These are phyloP conservation scores for Liopterus haemorrhoidalis DNA, from an alignment of 2,888 invertebrate species.

Conservation along the genomic window DNA sequence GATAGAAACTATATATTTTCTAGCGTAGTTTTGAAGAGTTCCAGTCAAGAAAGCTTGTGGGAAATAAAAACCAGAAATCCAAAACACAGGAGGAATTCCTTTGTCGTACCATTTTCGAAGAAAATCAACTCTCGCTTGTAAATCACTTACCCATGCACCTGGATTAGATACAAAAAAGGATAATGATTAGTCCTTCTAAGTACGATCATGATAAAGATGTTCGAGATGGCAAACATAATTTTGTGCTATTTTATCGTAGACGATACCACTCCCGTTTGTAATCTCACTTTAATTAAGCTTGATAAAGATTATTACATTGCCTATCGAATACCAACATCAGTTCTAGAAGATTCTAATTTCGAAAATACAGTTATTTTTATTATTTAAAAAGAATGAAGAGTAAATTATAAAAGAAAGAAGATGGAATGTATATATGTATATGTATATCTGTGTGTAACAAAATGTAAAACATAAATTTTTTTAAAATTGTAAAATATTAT, in stretches of 20 bases:
- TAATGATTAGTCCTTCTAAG: background rate
- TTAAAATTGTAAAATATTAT: too few relatives aligned
- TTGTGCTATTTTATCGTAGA: background rate
- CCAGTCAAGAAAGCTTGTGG: constrained; percentile 81
- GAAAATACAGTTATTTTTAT: too few relatives aligned
- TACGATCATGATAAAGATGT: background rate
- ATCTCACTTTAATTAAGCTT: background rate
- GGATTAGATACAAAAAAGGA: too few relatives aligned
- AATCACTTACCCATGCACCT: constrained; percentile 64
- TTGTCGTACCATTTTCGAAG: constrained; percentile 58
- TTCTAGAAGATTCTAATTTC: too few relatives aligned
- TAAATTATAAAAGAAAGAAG: too few relatives aligned
- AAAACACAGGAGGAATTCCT: constrained; percentile 69
- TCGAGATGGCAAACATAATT: constrained; percentile 10
- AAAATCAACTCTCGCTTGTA: constrained; percentile 57
- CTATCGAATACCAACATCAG: too few relatives aligned
- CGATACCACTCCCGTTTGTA: background rate
- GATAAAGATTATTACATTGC: background rate
- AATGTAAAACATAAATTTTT: constrained; percentile 1
- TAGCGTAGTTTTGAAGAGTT: constrained; percentile 74
- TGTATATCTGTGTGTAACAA: too few relatives aligned
- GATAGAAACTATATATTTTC: constrained; percentile 70
- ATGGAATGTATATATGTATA: too few relatives aligned
- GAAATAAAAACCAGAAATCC: constrained; percentile 83
- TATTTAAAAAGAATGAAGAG: too few relatives aligned